These are phyloP conservation scores for Gadus chalcogrammus DNA, from an alignment of 2,113 vertebrate genomes.

Conservation along the genomic window DNA sequence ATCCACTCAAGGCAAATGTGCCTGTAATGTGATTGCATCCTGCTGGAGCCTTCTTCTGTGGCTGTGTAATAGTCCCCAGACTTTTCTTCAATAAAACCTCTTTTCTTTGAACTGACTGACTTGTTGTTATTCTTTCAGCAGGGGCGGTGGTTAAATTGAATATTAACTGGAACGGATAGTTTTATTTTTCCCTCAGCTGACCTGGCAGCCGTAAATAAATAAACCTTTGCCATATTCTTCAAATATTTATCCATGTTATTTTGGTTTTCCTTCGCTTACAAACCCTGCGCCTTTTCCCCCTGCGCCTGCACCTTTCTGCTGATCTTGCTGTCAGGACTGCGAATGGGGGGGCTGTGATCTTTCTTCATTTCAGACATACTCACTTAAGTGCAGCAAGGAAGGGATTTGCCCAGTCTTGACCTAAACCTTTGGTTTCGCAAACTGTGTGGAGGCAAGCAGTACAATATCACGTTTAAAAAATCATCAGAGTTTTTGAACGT, in stretches of 20 bases:
- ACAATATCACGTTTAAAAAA: too few species aligned
- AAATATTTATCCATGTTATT: constrained; percentile 31
- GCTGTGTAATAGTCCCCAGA: too few species aligned
- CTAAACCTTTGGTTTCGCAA: too few species aligned
- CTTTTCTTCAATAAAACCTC: neutral
- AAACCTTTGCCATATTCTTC: constrained; percentile 27
- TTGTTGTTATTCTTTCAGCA: neutral
- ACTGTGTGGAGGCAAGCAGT: too few species aligned
- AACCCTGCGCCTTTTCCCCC: constrained; percentile 1
- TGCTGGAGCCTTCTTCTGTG: too few species aligned
- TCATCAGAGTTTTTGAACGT: too few species aligned
- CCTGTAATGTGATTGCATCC: too few species aligned
- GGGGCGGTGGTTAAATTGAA: neutral
- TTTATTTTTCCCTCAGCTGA: neutral
- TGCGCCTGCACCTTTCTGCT: neutral
- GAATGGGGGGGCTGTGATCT: neutral
- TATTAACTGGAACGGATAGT: neutral
- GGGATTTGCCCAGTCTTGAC: too few species aligned
- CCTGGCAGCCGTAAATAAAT: constrained; percentile 24
- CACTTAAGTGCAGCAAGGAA: neutral
- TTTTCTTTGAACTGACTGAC: neutral
- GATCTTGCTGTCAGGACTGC: neutral
- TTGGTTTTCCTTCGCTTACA: constrained; percentile 5
- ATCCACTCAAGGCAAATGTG: too few species aligned
- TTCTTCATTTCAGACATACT: constrained; percentile 1